These are phyloP conservation scores for Haemorhous mexicanus DNA, from an alignment of 2,113 vertebrate genomes.

Conservation along the genomic window DNA sequence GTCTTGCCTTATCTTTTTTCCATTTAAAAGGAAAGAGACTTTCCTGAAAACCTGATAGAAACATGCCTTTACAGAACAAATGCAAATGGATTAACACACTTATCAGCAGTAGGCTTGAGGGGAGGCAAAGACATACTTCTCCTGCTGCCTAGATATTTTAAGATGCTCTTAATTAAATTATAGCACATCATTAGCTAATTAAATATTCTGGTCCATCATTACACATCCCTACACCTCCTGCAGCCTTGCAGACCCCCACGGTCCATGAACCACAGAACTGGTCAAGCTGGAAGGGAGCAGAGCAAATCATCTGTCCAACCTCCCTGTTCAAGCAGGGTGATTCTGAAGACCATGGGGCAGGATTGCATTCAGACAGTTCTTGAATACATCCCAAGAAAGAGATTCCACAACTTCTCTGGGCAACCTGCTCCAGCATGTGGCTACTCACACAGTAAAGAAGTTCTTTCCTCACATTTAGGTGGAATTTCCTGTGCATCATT, in stretches of 20 bases:
- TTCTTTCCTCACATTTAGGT: not conserved
- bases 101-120: constrained; percentile 19
- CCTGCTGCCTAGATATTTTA: not conserved
- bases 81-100: not conserved
- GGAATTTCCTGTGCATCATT: too few species aligned
- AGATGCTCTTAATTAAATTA: constrained; percentile 30
- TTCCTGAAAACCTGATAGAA: constrained; percentile 34
- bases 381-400: not conserved
- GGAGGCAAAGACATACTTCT: constrained; percentile 20
- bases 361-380: not conserved
- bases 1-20: constrained; percentile 32
- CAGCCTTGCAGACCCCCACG: not conserved
- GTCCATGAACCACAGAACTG: not conserved
- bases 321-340: not conserved
- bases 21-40: constrained; percentile 36
- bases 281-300: not conserved
- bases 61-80: constrained; percentile 29
- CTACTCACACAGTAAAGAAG: not conserved
- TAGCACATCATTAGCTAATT: not conserved
- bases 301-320: not conserved
- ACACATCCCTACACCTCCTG: not conserved
- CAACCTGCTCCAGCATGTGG: not conserved
- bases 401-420: not conserved
- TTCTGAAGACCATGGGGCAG: not conserved
- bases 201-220: not conserved